Evolutionary conservation across 2,888 invertebrate genomes (phyloP).

Genomic region (Lasioglossum malachurum): DNA sequence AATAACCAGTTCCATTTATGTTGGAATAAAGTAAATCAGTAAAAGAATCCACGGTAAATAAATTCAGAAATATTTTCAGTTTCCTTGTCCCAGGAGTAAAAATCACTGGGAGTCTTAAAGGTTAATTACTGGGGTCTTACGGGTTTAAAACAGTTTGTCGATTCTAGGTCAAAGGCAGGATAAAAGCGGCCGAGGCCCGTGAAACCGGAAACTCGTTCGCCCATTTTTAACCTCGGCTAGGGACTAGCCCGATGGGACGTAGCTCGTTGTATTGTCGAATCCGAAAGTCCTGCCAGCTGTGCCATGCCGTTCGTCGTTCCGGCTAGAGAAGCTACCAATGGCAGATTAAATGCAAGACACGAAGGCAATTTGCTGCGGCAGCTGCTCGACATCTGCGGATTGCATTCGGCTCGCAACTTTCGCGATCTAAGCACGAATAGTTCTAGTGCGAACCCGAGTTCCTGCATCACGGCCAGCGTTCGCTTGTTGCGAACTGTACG

Average conservation of each 20-base stretch:
- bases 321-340: conserved; percentile 66
- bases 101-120: neutral
- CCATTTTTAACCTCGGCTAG: conserved; percentile 16
- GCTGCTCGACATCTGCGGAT: conserved; percentile 83
- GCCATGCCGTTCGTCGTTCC: conserved; percentile 39
- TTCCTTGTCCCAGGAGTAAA: neutral
- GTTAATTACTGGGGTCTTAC: neutral
- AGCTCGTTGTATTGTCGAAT: conserved; percentile 49
- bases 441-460: conserved; percentile 48
- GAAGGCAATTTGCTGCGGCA: conserved; percentile 73
- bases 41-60: neutral
- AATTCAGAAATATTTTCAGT: neutral
- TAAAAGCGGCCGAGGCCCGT: neutral
- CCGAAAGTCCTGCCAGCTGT: conserved; percentile 64
- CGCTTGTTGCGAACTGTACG: conserved; percentile 20
- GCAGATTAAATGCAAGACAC: conserved; percentile 70
- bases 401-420: conserved; percentile 73
- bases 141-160: neutral
- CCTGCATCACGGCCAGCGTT: conserved; percentile 17
- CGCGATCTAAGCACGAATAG: conserved; percentile 67
- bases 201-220: conserved; percentile 46
- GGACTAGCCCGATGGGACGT: conserved; percentile 20
- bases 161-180: neutral
- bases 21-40: too few relatives aligned
- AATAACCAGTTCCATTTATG: too few relatives aligned